Evolutionary conservation across 2,888 invertebrate species (phyloP).

Genomic region (Drosophila anomalata): DNA sequence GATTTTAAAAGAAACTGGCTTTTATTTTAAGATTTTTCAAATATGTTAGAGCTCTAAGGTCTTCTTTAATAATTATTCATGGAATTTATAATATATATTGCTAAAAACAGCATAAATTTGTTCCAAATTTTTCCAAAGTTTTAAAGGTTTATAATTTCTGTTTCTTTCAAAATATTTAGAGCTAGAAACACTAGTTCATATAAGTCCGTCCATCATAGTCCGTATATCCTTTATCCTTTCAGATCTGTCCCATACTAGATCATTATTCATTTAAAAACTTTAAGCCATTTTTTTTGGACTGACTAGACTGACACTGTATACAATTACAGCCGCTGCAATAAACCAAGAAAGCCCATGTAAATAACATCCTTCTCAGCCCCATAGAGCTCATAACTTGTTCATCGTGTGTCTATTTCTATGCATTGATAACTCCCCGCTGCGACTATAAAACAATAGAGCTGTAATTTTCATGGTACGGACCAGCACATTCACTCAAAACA

Average conservation of each 20-base stretch:
- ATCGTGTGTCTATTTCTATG: constrained; percentile 46
- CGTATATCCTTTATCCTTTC: not conserved
- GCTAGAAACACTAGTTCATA: too few species aligned
- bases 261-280: not conserved
- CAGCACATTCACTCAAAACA: constrained; percentile 48
- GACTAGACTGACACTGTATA: constrained; percentile 1
- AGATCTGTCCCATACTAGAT: not conserved
- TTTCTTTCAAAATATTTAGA: too few species aligned
- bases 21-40: not conserved
- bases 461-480: constrained; percentile 63
- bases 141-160: too few species aligned
- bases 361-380: constrained; percentile 4
- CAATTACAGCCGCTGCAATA: not conserved
- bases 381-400: constrained; percentile 46
- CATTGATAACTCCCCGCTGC: constrained; percentile 45
- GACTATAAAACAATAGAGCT: constrained; percentile 72
- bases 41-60: not conserved
- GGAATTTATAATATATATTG: too few species aligned
- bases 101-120: too few species aligned
- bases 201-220: not conserved
- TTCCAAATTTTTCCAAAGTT: too few species aligned
- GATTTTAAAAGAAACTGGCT: not conserved
- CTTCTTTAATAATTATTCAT: too few species aligned
- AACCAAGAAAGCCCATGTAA: constrained; percentile 1
- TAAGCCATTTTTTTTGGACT: not conserved